phyloP scores from a whole-genome alignment of 2,888 invertebrate species.

The Polyommatus iphigenia region DNA sequence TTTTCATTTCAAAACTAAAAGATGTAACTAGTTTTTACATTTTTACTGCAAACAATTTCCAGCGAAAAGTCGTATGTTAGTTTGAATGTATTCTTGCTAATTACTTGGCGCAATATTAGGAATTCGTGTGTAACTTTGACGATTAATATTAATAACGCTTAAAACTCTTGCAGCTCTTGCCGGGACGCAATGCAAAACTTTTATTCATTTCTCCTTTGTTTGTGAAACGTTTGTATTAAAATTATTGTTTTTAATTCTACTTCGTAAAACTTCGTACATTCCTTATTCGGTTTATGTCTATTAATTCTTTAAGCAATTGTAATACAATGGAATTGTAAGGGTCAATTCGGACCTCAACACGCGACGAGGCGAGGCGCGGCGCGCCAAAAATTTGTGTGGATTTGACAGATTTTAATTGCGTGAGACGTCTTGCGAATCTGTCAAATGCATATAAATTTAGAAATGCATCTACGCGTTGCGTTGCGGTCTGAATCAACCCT shows the following conservation, averaged over 20 bases:
- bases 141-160: conserved; percentile 24
- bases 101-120: conserved; percentile 18
- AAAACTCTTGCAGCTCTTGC: not conserved
- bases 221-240: conserved; percentile 8
- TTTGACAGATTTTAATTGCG: too few relatives aligned
- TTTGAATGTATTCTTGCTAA: conserved; percentile 7
- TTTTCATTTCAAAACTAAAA: not conserved
- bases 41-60: not conserved
- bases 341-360: too few relatives aligned
- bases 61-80: not conserved
- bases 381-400: too few relatives aligned
- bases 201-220: conserved; percentile 19
- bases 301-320: not conserved
- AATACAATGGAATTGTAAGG: not conserved
- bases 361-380: too few relatives aligned
- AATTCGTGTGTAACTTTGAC: conserved; percentile 27
- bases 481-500: too few relatives aligned
- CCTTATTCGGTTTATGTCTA: not conserved
- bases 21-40: not conserved
- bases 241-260: conserved; percentile 11
- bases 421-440: too few relatives aligned
- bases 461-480: too few relatives aligned
- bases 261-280: conserved; percentile 2
- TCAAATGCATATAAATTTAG: too few relatives aligned
- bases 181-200: conserved; percentile 19